Evolutionary conservation across 2,888 invertebrate genomes (phyloP), one percentile per base, ranked within the genome.

Genomic region (Camponotus fellah): DNA sequence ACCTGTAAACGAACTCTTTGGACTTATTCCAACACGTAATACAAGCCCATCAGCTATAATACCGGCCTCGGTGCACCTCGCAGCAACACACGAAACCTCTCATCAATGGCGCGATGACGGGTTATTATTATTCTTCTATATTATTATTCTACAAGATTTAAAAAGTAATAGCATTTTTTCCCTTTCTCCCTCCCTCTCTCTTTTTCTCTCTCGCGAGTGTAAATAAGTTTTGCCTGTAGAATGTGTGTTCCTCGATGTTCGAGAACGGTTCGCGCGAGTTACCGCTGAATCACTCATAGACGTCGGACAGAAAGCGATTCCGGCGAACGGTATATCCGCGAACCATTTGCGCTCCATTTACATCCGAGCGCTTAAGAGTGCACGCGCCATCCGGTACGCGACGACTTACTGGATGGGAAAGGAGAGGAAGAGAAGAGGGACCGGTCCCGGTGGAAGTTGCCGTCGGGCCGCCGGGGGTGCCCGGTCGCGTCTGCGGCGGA

Each of bases 401-500:
- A 80, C 62, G 86, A 84, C 62, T 84, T 60, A 60, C 40, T 74
- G 83, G n/a, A 8, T 53, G 53, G n/a, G 8, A 53, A 53, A 53
- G n/a, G n/a, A 53, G n/a, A n/a, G n/a, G 53, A 53, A 8, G 53
- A n/a, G 53, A 53, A 53, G 53, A 53, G 49, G 85, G 83, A 83
- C 91, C 83, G 82, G 85, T 80, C 79, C 77, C 68, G 81, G 72
- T 66, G 60, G 84, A 76, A 60, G 68, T 83, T 75, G 81, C 82
- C 85, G 68, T 77, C 34, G 65, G 82, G 81, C 66, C 87, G 85
- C 66, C 85, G 85, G 90, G 26, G 90, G 88, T 89, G 89, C 90
- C 90, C 88, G 85, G 85, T 75, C 88, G 91, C 92, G 92, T 93
- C 93, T 92, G 92, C 92, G 92, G 93, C 93, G 94, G 93, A 94